A percentile compares a stretch with the other conserved stretches of the same genome.
Evolutionary conservation across 2,113 vertebrate species (phyloP).

Genomic region (Eulemur macaco): DNA sequence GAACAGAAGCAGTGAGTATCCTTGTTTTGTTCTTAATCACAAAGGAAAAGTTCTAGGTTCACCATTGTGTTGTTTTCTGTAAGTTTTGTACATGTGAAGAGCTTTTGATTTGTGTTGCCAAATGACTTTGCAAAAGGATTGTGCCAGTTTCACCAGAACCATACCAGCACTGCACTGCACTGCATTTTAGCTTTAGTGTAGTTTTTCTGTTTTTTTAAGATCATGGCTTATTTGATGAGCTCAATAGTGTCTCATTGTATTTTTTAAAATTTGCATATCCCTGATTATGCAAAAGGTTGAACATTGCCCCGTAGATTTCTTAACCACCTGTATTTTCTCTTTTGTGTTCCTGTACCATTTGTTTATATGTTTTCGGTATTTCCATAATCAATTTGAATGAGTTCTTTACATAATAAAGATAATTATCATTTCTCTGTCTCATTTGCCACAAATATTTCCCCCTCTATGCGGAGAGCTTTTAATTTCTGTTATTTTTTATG

Average conservation of each 20-base stretch:
- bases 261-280: neutral
- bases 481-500: neutral
- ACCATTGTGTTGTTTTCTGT: neutral
- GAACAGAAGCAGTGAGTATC: fast-evolving
- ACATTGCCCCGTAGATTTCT: fast-evolving
- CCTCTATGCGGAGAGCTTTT: neutral
- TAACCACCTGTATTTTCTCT: neutral
- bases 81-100: too few species aligned
- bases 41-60: neutral
- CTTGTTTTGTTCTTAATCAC: neutral
- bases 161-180: neutral
- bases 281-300: neutral
- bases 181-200: neutral
- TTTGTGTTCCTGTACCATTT: neutral
- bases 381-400: neutral
- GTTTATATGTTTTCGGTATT: neutral
- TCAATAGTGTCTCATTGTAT: neutral
- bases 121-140: neutral
- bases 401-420: neutral
- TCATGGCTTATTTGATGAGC: neutral
- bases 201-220: neutral
- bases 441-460: neutral
- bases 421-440: neutral
- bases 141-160: neutral
- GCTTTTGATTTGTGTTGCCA: neutral